Base-by-base conservation (phyloP, 2,888 invertebrate genomes). In the Drosophila eohydei region DNA sequence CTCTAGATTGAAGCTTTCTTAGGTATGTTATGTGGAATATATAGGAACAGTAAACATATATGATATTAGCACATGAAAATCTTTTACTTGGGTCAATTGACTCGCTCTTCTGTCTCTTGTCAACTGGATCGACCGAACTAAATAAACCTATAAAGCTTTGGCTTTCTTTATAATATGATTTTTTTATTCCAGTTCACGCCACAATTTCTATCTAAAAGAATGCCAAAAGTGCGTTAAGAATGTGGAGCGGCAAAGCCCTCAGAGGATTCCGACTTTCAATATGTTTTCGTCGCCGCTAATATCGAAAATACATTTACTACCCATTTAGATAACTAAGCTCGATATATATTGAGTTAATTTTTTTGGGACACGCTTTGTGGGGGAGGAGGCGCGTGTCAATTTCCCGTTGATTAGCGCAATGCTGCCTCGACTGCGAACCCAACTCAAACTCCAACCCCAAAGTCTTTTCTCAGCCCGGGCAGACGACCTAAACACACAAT, bases 391-490 rank as follows among this genome's bases (percentile, higher is more conserved):
- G 61, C 56, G 56, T 78, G 80, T 82, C 78, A 82, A 84, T 87
- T 82, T 78, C 68, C 73, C 69, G 68, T 80, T 84, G 85, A 83
- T 88, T 85, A 82, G 83, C 82, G 65, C 81, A 68, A 56, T 77
- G 71, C 46, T 77, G 70, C 40, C 38, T 21, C 43, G 46, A 52
- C 38, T n/a, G 40, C 28, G 28, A 38, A 78, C 66, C 75, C 61
- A 78, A 64, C 57, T 57, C 60, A 66, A 66, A 52, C 71, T 26
- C 32, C 36, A 34, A 21, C 3, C 6, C 16, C 6, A 21, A 28
- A 28, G 40, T 30, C 28, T 30, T 51, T 51, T 54, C 40, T 34
- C 52, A n/a, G 54, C 32, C 61, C 51, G 26, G 30, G 30, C 58
- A 43, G 16, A 32, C 56, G 68, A 54, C 78, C 80, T 76, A 80